Base-by-base conservation (phyloP, 2,797 vertebrate species). In the Lutra lutra region DNA sequence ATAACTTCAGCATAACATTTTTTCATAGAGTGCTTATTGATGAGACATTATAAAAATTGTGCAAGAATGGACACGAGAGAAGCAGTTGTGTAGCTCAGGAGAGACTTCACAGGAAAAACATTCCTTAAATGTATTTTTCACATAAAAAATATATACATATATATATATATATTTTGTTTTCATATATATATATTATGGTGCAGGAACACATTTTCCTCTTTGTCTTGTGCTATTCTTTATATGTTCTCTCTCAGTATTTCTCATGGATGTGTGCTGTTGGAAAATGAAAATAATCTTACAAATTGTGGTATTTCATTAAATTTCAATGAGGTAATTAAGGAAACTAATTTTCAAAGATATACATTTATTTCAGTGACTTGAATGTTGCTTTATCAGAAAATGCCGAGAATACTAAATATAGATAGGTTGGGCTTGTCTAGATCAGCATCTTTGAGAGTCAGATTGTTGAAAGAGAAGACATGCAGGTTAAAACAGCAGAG, bases 321-420 rank as follows among this genome's bases (percentile, higher is more conserved):
- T 98, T 97, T 97, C 98, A 96, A 84, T 96, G 95, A 98, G 96
- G 94, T 98, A 98, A 98, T 98, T 96, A 98, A 97, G 96, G 96
- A 97, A 97, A 98, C 98, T 98, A 96, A 84, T 98, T 98, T 97
- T 91, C 90, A 98, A 98, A 97, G 83, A 95, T 95, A 98, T 94
- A 97, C 18, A 97, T 97, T 98, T 98, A 97, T 95, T 97, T 97
- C 97, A 75, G 94, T 89, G 97, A 96, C 97, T 95, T 77, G 96
- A 93, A 73, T 93, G 86, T 95, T 96, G 93, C 94, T 96, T 97
- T 83, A 95, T 95, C 92, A 89, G 94, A 58, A 97, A 97, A 95
- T 98, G 98, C 98, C 93, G 96, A 60, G 98, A 99, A 98, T 98
- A 95, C 93, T 94, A 98, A 99, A 90, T 58, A 62, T 79, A 95